These are phyloP conservation scores for Porphyrio hochstetteri DNA, from an alignment of 2,113 vertebrate genomes.

Conservation along the genomic window DNA sequence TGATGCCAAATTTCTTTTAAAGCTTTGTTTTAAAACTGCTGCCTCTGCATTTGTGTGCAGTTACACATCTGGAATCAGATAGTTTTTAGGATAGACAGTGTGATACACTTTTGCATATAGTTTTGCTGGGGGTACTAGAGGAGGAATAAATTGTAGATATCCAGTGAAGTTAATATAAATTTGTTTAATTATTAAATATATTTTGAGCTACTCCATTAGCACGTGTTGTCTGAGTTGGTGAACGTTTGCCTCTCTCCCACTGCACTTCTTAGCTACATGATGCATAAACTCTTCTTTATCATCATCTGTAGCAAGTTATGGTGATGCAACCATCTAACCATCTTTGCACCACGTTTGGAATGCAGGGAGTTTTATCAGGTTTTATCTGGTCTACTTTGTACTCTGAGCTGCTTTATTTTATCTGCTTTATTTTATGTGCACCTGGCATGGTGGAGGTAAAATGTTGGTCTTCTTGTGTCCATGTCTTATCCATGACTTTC, in stretches of 20 bases:
- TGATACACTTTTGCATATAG: neutral
- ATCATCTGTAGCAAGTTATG: neutral
- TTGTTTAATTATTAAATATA: neutral
- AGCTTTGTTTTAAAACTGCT: neutral
- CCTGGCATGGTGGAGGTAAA: neutral
- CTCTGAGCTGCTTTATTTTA: neutral
- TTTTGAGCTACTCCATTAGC: neutral
- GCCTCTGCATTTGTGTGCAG: neutral
- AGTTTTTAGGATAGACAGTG: accelerated
- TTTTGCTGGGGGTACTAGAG: neutral
- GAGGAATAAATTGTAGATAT: neutral
- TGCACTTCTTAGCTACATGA: neutral
- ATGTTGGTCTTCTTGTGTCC: neutral
- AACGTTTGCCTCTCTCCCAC: neutral
- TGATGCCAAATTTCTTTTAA: neutral
- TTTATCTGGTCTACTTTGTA: neutral
- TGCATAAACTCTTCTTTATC: neutral
- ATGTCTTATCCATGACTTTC: neutral
- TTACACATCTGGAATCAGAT: neutral
- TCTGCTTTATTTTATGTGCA: neutral
- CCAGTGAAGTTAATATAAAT: neutral
- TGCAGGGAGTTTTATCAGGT: neutral
- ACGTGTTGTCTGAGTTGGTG: neutral
- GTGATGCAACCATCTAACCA: neutral
- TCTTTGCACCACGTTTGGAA: neutral